Conservation (phyloP, 2,888 invertebrate genomes). For the Eledona agricola region DNA sequence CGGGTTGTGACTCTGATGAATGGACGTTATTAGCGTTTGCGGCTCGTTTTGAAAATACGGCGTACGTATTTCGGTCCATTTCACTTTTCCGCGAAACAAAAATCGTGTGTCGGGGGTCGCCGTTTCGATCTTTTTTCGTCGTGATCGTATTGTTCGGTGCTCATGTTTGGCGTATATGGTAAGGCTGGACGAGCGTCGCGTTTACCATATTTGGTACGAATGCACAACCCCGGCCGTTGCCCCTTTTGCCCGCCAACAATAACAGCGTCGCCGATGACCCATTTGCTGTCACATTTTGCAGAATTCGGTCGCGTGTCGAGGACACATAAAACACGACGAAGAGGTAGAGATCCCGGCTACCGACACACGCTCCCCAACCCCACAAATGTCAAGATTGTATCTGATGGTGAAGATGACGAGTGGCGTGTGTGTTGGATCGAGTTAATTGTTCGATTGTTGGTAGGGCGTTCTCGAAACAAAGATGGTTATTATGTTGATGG, state of each 20-base stretch:
- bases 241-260: too few relatives aligned
- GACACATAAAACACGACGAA: slow-evolving; percentile 29
- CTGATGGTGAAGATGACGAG: slow-evolving; percentile 18
- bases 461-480: background rate
- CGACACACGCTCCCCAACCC: slow-evolving; percentile 17
- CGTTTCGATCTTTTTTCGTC: too few relatives aligned
- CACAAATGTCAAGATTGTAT: slow-evolving; percentile 15
- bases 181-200: slow-evolving; percentile 18
- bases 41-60: too few relatives aligned
- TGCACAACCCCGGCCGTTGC: slow-evolving; percentile 13
- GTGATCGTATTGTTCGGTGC: slow-evolving; percentile 26
- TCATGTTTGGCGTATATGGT: slow-evolving; percentile 17
- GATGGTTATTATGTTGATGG: slow-evolving; percentile 1
- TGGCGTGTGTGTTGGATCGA: background rate
- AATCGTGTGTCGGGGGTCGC: too few relatives aligned
- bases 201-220: slow-evolving; percentile 28
- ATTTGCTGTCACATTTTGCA: slow-evolving; percentile 3
- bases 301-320: slow-evolving; percentile 29
- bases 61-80: too few relatives aligned
- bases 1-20: too few relatives aligned
- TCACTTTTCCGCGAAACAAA: slow-evolving; percentile 23
- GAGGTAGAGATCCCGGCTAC: slow-evolving; percentile 19
- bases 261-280: slow-evolving; percentile 1
- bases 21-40: too few relatives aligned
- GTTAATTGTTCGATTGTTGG: background rate